A percentile compares a stretch with the other conserved stretches of the same genome.
These are phyloP conservation scores for Sarcophaga rosellei DNA, from an alignment of 2,888 invertebrate genomes.

Conservation along the genomic window DNA sequence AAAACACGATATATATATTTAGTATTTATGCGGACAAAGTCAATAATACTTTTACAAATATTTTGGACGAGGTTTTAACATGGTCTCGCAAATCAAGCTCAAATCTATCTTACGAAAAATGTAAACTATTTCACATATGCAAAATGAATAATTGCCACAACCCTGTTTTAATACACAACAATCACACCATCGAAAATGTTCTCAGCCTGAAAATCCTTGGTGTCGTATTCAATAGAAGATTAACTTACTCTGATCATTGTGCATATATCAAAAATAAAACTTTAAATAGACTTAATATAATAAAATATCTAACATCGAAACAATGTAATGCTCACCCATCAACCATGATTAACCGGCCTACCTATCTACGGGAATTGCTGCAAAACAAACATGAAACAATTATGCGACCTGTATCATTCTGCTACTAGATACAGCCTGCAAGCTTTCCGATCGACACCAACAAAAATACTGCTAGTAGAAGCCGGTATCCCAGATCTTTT, in stretches of 20 bases:
- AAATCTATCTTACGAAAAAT: neutral
- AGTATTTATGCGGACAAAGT: no score
- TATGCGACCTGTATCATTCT: neutral
- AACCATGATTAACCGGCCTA: neutral
- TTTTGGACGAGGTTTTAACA: no score
- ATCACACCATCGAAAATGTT: neutral
- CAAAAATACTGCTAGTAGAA: neutral
- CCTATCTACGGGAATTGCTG: neutral
- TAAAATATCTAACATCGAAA: neutral
- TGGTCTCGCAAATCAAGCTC: neutral
- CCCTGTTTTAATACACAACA: neutral
- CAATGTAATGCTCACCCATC: neutral
- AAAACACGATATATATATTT: no score
- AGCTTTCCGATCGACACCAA: neutral
- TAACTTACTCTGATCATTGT: neutral
- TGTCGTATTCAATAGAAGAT: neutral
- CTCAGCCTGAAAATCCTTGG: neutral
- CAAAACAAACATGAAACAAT: neutral
- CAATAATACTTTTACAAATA: no score
- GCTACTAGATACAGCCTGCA: constrained; percentile 11
- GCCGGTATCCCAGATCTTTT: neutral
- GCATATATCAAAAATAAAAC: neutral
- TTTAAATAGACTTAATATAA: neutral
- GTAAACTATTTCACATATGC: neutral
- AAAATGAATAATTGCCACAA: neutral